A percentile compares a stretch with the other conserved stretches of the same genome.
Conservation (phyloP, 2,797 vertebrate genomes). For the Etheostoma nigrum region DNA sequence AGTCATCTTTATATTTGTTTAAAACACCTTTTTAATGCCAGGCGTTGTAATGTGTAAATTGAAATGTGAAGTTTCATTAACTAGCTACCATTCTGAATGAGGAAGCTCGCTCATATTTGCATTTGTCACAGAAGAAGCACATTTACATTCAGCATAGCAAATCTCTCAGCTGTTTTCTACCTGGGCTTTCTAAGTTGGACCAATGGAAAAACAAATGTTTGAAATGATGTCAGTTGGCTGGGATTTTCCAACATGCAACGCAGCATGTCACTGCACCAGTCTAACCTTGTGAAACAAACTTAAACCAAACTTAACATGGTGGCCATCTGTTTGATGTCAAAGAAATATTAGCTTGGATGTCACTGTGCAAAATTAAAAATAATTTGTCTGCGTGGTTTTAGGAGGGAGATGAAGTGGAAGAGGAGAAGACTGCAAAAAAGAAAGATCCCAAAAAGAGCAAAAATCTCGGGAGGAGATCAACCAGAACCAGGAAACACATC, state of each 20-base stretch:
- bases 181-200: too few species aligned
- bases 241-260: neutral
- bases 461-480: constrained; percentile 93
- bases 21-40: neutral
- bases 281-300: neutral
- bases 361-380: neutral
- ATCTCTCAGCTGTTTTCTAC: too few species aligned
- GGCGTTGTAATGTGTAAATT: too few species aligned
- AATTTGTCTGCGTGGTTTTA: constrained; percentile 37
- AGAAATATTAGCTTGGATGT: neutral
- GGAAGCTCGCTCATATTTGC: too few species aligned
- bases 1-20: constrained; percentile 40
- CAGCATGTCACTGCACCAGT: neutral
- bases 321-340: neutral
- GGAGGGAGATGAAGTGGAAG: constrained; percentile 86
- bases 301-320: neutral
- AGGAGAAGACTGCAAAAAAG: constrained; percentile 87
- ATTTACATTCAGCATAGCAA: too few species aligned
- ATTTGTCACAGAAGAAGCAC: too few species aligned
- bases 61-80: too few species aligned
- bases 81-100: too few species aligned
- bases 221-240: neutral
- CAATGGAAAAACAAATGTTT: too few species aligned
- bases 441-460: constrained; percentile 95
- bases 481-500: constrained; percentile 94